Evolutionary conservation across 1,140 invertebrate genomes (phyloP).

Genomic region (Drosophila busckii): DNA sequence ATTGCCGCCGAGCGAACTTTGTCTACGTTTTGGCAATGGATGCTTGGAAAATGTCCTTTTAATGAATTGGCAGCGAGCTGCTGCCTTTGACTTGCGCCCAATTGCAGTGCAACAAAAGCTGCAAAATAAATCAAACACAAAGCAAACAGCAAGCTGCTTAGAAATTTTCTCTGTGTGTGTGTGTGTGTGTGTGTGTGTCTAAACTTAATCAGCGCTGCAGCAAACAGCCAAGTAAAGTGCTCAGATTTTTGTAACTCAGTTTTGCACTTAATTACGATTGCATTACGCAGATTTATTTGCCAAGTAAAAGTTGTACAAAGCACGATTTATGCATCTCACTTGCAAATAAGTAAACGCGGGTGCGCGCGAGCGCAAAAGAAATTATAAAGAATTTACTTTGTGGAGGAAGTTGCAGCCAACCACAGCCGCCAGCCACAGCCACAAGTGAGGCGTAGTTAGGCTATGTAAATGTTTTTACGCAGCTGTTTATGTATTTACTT

Average conservation of each 20-base stretch:
- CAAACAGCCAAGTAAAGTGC: too few species aligned
- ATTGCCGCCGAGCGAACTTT: slow-evolving; percentile 37
- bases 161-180: too few species aligned
- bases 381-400: slow-evolving; percentile 13
- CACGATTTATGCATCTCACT: slow-evolving; percentile 57
- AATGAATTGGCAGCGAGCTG: slow-evolving; percentile 53
- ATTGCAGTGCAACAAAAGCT: slow-evolving; percentile 13
- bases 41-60: slow-evolving; percentile 29
- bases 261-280: slow-evolving; percentile 54
- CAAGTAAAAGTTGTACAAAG: slow-evolving; percentile 52
- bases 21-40: slow-evolving; percentile 10
- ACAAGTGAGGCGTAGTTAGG: slow-evolving; percentile 55
- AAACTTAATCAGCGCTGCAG: too few species aligned
- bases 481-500: slow-evolving; percentile 72
- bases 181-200: too few species aligned
- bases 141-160: too few species aligned
- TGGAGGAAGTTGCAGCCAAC: slow-evolving; percentile 5
- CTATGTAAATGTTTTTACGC: slow-evolving; percentile 68
- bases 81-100: slow-evolving; percentile 10
- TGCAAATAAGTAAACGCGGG: too few species aligned
- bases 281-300: slow-evolving; percentile 65
- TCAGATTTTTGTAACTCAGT: slow-evolving; percentile 1
- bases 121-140: slow-evolving; percentile 17
- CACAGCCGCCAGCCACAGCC: slow-evolving; percentile 15
- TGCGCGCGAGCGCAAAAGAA: slow-evolving; percentile 23